Conservation (phyloP, 2,113 vertebrate species). For the Australoheros scitulus region DNA sequence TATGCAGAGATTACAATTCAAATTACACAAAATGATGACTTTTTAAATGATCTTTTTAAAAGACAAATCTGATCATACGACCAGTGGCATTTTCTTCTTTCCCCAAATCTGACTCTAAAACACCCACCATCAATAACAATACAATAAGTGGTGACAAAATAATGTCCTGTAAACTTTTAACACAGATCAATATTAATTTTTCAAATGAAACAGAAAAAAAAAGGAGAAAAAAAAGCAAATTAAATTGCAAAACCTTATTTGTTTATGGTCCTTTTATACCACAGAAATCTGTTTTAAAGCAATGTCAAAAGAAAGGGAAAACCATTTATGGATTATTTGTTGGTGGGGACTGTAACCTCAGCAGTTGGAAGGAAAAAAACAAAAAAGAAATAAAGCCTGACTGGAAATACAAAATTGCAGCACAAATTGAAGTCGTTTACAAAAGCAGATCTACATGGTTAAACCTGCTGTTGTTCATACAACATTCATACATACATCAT, state of each 20-base stretch:
- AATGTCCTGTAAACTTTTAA: slow-evolving; percentile 45
- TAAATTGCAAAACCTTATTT: slow-evolving; percentile 38
- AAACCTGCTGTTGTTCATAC: background rate
- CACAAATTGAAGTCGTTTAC: background rate
- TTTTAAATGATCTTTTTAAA: background rate
- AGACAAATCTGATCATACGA: background rate
- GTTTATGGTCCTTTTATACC: slow-evolving; percentile 58
- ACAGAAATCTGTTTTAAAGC: slow-evolving; percentile 40
- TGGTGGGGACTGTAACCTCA: slow-evolving; percentile 32
- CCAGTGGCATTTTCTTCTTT: background rate
- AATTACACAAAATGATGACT: slow-evolving; percentile 10
- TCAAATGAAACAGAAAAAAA: slow-evolving; percentile 23
- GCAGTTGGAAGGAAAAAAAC: background rate
- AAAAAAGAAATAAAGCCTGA: slow-evolving; percentile 34
- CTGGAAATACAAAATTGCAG: background rate
- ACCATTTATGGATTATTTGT: slow-evolving; percentile 56
- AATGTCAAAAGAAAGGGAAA: slow-evolving; percentile 44
- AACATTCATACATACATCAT: background rate
- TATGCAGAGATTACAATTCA: background rate
- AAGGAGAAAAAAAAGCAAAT: slow-evolving; percentile 26
- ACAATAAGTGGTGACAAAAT: slow-evolving; percentile 8
- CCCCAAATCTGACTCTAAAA: background rate
- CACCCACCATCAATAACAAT: slow-evolving; percentile 14
- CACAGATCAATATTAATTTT: slow-evolving; percentile 57
- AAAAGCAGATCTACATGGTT: background rate